Percentiles rank a stretch among this genome's conserved stretches.
Conservation (phyloP, 37 sponge, comb jelly and placozoan genomes). For the Theonella swinhoei region DNA sequence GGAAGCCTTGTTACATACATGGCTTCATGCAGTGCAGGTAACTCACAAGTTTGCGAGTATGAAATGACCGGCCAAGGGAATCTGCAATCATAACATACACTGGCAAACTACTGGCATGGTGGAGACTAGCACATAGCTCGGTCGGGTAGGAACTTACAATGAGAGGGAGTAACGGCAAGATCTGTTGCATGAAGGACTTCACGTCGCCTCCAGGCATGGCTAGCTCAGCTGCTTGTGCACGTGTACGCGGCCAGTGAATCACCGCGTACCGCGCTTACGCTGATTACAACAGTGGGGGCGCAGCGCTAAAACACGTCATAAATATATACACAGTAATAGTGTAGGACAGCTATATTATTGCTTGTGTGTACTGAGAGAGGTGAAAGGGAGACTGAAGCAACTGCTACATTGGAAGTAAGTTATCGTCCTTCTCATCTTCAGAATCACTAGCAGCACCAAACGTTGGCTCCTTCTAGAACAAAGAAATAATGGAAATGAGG, state of each 20-base stretch:
- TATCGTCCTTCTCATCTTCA: slow-evolving; percentile 81
- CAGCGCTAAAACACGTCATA: too few species aligned
- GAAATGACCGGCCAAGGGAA: slow-evolving; percentile 37
- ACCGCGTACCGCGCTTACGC: too few species aligned
- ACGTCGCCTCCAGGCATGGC: too few species aligned
- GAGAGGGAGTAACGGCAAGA: slow-evolving; percentile 8
- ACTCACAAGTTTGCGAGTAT: slow-evolving; percentile 46
- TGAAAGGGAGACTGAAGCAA: not conserved
- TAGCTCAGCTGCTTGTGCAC: too few species aligned
- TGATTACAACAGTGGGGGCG: too few species aligned
- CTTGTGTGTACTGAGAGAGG: not conserved
- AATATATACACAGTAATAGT: not conserved
- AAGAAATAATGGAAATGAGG: too few species aligned
- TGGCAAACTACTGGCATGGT: not conserved
- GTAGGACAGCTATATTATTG: not conserved
- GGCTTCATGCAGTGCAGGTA: not conserved
- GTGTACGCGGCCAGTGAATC: too few species aligned
- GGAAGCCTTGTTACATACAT: too few species aligned
- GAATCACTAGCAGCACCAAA: slow-evolving; percentile 65
- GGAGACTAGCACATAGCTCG: not conserved
- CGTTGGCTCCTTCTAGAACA: slow-evolving; percentile 40
- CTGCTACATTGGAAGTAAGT: slow-evolving; percentile 73
- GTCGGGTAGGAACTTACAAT: slow-evolving; percentile 8
- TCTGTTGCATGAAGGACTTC: not conserved
- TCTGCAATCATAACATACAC: slow-evolving; percentile 11